Conservation (phyloP, 2,888 invertebrate species). For the Sinohyriopsis cumingii region DNA sequence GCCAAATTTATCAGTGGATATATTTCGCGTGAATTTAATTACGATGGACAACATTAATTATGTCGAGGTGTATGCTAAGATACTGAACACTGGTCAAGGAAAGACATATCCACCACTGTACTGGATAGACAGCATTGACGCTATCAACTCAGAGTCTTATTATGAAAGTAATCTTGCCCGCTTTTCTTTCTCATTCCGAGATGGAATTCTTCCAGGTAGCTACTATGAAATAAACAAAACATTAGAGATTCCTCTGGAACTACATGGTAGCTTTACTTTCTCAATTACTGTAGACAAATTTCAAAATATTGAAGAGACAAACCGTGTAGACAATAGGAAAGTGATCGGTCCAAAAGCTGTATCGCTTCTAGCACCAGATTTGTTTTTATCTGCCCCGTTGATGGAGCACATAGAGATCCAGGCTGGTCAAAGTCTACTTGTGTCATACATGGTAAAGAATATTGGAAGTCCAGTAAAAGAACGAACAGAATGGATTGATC, state of each 20-base stretch:
- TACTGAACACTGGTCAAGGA: too few relatives aligned
- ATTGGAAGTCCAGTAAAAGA: constrained; percentile 15
- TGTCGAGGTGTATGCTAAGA: too few relatives aligned
- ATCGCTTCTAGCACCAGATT: constrained; percentile 7
- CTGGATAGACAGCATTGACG: too few relatives aligned
- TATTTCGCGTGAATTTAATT: background rate
- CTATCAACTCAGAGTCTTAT: too few relatives aligned
- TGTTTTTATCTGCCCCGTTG: background rate
- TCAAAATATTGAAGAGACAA: background rate
- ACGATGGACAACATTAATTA: background rate
- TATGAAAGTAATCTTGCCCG: too few relatives aligned
- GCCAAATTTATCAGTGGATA: constrained; percentile 3
- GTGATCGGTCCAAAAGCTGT: background rate
- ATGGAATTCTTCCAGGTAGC: background rate
- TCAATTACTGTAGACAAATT: constrained; percentile 1
- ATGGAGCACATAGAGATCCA: background rate
- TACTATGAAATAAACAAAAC: background rate
- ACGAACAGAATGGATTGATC: constrained; percentile 9
- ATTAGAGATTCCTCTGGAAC: background rate
- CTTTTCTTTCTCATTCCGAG: too few relatives aligned
- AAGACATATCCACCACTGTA: too few relatives aligned
- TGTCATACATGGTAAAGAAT: constrained; percentile 13
- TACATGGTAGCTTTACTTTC: constrained; percentile 1
- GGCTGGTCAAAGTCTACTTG: background rate
- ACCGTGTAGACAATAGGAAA: background rate